phyloP scores from a whole-genome alignment of 2,797 vertebrate genomes.

The Scarus forsteni region DNA sequence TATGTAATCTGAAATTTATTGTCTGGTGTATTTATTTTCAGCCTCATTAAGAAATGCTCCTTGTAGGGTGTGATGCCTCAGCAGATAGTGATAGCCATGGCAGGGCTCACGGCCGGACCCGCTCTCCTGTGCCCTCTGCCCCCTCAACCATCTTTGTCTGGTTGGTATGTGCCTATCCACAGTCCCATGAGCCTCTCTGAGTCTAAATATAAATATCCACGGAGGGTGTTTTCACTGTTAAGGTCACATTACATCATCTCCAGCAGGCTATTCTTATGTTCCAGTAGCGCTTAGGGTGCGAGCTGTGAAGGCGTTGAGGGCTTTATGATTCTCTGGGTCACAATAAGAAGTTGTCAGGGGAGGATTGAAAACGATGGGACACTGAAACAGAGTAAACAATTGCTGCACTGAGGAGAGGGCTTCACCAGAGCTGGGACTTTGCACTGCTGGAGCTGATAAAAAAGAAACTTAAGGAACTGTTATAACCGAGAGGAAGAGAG shows the following conservation, averaged over 20 bases:
- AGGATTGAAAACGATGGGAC: constrained; percentile 16
- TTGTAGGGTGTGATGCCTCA: constrained; percentile 38
- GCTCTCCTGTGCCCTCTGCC: constrained; percentile 43
- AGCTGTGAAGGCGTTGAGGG: background rate
- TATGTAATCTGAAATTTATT: background rate
- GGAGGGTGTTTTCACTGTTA: constrained; percentile 37
- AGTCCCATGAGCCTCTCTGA: constrained; percentile 59
- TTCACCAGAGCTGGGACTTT: background rate
- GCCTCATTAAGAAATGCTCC: constrained; percentile 17
- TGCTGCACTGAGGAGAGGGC: background rate
- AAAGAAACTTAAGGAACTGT: background rate
- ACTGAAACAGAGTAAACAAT: background rate
- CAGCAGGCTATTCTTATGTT: constrained; percentile 31
- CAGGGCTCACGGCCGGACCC: constrained; percentile 10
- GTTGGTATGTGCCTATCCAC: constrained; percentile 59
- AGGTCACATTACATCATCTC: constrained; percentile 74
- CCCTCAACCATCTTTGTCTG: constrained; percentile 69
- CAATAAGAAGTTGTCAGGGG: background rate
- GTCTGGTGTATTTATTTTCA: constrained; percentile 14
- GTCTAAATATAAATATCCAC: constrained; percentile 72
- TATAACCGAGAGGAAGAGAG: background rate
- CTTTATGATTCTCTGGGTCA: constrained; percentile 44
- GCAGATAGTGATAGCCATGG: constrained; percentile 27
- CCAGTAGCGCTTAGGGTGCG: constrained; percentile 4
- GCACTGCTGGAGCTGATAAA: constrained; percentile 1